A percentile compares a stretch with the other conserved stretches of the same genome.
phyloP scores from a whole-genome alignment of 2,888 invertebrate species.

The Carpatolechia fugitivella region DNA sequence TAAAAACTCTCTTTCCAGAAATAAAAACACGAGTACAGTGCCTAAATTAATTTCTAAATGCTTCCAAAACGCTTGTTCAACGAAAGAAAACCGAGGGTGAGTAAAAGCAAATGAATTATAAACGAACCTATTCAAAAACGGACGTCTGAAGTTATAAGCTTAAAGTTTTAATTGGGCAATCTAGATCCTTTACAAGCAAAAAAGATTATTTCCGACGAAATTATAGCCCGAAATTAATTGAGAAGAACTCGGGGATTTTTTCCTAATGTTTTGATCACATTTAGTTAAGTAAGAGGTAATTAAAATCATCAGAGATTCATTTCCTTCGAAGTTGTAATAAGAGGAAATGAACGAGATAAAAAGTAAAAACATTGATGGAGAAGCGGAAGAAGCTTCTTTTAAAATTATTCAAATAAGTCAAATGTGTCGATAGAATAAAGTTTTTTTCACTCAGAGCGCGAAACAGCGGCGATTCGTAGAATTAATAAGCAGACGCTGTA shows the following conservation, averaged over 20 bases:
- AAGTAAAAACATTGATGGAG: constrained; percentile 9
- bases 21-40: too few relatives aligned
- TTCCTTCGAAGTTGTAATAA: constrained; percentile 12
- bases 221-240: constrained; percentile 23
- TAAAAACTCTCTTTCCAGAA: too few relatives aligned
- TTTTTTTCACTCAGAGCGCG: constrained; percentile 40
- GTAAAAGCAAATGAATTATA: constrained; percentile 41
- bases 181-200: constrained; percentile 25
- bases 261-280: constrained; percentile 7
- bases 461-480: constrained; percentile 54
- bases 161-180: constrained; percentile 52
- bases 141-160: constrained; percentile 42
- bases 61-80: neutral
- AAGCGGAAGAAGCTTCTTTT: constrained; percentile 12
- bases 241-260: constrained; percentile 14
- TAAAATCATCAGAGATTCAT: constrained; percentile 16
- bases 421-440: constrained; percentile 46
- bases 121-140: constrained; percentile 44
- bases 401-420: constrained; percentile 38
- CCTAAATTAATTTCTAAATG: too few relatives aligned
- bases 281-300: constrained; percentile 12
- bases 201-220: constrained; percentile 23
- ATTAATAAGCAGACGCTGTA: constrained; percentile 66
- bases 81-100: constrained; percentile 6
- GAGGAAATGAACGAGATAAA: constrained; percentile 15